These are phyloP conservation scores for Isurus oxyrinchus DNA, from an alignment of 2,113 vertebrate species.

Conservation along the genomic window DNA sequence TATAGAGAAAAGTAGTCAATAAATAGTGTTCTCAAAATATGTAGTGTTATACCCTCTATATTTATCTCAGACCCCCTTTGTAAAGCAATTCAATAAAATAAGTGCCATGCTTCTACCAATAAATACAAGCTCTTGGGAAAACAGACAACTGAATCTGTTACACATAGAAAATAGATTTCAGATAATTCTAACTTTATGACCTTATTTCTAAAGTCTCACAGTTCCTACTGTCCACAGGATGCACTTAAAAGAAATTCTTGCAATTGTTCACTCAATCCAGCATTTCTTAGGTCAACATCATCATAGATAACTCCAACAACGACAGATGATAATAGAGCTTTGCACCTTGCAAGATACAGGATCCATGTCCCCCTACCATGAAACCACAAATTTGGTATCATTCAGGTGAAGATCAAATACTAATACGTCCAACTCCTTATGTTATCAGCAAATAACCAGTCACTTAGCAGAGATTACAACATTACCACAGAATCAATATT, in stretches of 20 bases:
- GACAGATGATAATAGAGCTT: not conserved
- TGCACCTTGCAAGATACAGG: not conserved
- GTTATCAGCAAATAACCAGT: not conserved
- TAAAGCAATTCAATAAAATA: not conserved
- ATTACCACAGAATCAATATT: not conserved
- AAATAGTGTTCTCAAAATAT: not conserved
- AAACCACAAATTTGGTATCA: not conserved
- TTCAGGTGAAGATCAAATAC: not conserved
- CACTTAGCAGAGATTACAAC: not conserved
- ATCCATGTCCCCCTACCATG: not conserved
- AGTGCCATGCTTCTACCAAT: not conserved
- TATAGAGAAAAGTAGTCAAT: not conserved
- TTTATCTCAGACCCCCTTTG: not conserved
- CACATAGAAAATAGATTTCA: not conserved
- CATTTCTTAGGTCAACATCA: not conserved
- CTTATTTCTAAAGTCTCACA: not conserved
- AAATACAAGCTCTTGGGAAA: not conserved
- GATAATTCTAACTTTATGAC: not conserved
- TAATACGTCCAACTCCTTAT: not conserved
- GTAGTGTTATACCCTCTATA: not conserved
- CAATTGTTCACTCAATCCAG: not conserved
- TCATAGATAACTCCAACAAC: not conserved
- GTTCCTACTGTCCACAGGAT: not conserved
- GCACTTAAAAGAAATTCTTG: not conserved
- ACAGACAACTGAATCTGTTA: not conserved